Evolutionary conservation across 2,888 invertebrate genomes (phyloP), one percentile per base, ranked within the genome.

Genomic region (Drosophila lutescens): DNA sequence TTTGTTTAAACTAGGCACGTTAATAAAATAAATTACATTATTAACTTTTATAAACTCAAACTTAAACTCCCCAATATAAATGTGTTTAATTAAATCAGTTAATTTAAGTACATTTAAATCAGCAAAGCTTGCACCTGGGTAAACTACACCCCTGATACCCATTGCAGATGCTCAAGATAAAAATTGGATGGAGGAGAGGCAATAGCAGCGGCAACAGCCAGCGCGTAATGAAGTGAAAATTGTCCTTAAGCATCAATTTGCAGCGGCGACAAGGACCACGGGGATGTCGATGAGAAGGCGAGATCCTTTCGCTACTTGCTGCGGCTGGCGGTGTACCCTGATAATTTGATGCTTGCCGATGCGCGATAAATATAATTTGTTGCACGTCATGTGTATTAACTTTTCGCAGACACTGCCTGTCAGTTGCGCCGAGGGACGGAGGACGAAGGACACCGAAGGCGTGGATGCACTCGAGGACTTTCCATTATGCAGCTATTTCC

Each of bases 201-300:
- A 55, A 43, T 13, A 17, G 20, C 6, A 13, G 47, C 5, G 15
- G 15, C 10, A 17, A 20, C 38, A 66, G 50, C 15, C 50, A 60
- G 73, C 83, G 79, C 75, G 86, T 89, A 91, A 90, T 91, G 89
- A 90, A 90, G 90, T 89, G 90, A 87, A 90, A 90, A 90, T 90
- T 90, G 88, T 90, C 90, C 90, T 90, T 86, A 89, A 91, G 91
- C 90, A 80, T 89, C 87, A 91, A 90, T 90, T 91, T 88, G 77
- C 83, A 77, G 74, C 78, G 61, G 76, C 72, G 69, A 53, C 68
- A 67, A 70, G 57, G 69, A 77, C 71, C 59, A 44, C 63, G 40
- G 47, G 75, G 65, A 46, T 49, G 54, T 55, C 51, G 53, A 47
- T 17, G 46, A 40, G 65, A 49, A 34, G 4, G 26, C 10, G 43